phyloP scores from a whole-genome alignment of 2,888 invertebrate species.

The Altica lythri region DNA sequence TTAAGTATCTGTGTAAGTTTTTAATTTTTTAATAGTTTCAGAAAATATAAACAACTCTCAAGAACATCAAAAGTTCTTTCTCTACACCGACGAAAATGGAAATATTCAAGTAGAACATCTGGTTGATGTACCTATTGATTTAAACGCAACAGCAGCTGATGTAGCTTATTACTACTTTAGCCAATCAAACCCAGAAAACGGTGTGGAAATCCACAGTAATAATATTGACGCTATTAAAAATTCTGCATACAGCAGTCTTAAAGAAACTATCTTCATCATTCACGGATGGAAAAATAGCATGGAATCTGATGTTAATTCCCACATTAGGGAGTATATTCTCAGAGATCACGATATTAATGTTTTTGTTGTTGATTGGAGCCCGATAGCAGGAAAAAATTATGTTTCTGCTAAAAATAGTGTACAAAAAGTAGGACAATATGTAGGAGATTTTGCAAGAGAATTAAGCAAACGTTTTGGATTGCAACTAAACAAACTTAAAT shows the following conservation, averaged over 20 bases:
- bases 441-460: conserved; percentile 40
- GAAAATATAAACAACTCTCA: too few species aligned
- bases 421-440: conserved; percentile 39
- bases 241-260: conserved; percentile 37
- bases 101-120: conserved; percentile 34
- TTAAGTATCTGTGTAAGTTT: too few species aligned
- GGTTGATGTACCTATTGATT: not conserved
- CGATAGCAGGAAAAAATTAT: conserved; percentile 35
- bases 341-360: conserved; percentile 46
- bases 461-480: conserved; percentile 26
- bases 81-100: conserved; percentile 33
- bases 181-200: conserved; percentile 32
- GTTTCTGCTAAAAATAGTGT: conserved; percentile 38
- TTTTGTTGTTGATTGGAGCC: conserved; percentile 51
- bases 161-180: conserved; percentile 44
- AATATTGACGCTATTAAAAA: conserved; percentile 17
- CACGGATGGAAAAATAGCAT: conserved; percentile 50
- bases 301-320: conserved; percentile 40
- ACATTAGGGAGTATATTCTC: conserved; percentile 42
- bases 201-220: conserved; percentile 26
- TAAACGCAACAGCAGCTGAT: conserved; percentile 32
- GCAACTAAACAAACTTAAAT: conserved; percentile 23
- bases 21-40: too few species aligned
- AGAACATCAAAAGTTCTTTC: conserved; percentile 24
- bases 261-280: conserved; percentile 45